phyloP scores from a whole-genome alignment of 2,888 invertebrate species.

The Eupithecia centaureata region DNA sequence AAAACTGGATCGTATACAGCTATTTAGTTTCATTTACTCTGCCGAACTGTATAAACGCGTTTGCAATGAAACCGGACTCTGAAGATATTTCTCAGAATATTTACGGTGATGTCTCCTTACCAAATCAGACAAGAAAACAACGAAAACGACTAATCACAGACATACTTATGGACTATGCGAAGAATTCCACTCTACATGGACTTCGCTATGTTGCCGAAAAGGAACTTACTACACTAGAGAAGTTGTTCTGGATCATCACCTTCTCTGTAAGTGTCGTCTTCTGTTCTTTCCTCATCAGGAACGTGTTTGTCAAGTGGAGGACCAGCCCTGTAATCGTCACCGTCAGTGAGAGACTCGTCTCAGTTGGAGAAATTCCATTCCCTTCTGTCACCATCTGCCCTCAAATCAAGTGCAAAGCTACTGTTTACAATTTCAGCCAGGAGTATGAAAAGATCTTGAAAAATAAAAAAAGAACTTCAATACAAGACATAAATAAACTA shows the following conservation, averaged over 20 bases:
- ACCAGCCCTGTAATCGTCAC: slow-evolving; percentile 29
- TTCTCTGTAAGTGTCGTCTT: neutral
- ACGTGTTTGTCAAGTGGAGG: slow-evolving; percentile 28
- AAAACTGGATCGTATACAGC: neutral
- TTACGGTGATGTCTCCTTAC: neutral
- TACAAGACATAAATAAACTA: neutral
- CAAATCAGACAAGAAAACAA: neutral
- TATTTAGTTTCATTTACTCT: neutral
- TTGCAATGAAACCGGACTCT: neutral
- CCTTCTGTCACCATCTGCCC: slow-evolving; percentile 57
- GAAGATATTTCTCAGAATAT: neutral
- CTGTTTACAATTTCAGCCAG: slow-evolving; percentile 47
- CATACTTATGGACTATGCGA: neutral
- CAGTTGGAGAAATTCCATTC: slow-evolving; percentile 61
- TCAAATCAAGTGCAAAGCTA: slow-evolving; percentile 43
- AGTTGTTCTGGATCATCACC: neutral
- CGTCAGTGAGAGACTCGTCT: slow-evolving; percentile 49
- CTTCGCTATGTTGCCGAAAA: neutral
- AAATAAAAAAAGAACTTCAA: neutral
- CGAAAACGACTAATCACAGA: neutral
- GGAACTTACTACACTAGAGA: neutral
- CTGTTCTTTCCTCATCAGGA: slow-evolving; percentile 23
- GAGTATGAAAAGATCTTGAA: slow-evolving; percentile 11
- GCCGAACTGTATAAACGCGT: neutral
- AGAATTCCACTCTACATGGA: neutral